Conservation (phyloP, 92 coral and sea anemone species). For the Metridium senile region DNA sequence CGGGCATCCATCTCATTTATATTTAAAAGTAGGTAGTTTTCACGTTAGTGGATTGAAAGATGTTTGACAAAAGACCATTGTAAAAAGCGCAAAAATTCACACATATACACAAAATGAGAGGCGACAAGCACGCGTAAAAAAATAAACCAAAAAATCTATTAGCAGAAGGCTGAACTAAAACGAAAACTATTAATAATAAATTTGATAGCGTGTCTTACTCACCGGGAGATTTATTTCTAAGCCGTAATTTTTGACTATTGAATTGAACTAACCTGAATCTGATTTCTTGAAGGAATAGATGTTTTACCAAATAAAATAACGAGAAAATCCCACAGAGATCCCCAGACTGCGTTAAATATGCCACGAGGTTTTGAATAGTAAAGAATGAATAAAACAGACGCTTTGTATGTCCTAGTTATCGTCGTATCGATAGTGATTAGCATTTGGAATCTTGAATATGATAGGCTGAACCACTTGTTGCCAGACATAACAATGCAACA, state of each 20-base stretch:
- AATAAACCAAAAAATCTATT: background rate
- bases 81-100: background rate
- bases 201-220: background rate
- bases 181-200: too few species aligned
- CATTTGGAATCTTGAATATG: background rate
- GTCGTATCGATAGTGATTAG: background rate
- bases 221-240: background rate
- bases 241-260: background rate
- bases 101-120: background rate
- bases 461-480: background rate
- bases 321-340: background rate
- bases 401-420: background rate
- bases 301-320: background rate
- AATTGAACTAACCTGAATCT: background rate
- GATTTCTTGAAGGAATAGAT: background rate
- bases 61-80: background rate
- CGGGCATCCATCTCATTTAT: too few species aligned
- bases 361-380: constrained; percentile 2
- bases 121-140: background rate
- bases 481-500: background rate
- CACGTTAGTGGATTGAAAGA: background rate
- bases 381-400: background rate
- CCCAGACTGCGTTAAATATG: background rate
- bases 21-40: too few species aligned
- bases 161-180: background rate